Conservation (phyloP, 2,113 vertebrate species). For the Edolisoma coerulescens region DNA sequence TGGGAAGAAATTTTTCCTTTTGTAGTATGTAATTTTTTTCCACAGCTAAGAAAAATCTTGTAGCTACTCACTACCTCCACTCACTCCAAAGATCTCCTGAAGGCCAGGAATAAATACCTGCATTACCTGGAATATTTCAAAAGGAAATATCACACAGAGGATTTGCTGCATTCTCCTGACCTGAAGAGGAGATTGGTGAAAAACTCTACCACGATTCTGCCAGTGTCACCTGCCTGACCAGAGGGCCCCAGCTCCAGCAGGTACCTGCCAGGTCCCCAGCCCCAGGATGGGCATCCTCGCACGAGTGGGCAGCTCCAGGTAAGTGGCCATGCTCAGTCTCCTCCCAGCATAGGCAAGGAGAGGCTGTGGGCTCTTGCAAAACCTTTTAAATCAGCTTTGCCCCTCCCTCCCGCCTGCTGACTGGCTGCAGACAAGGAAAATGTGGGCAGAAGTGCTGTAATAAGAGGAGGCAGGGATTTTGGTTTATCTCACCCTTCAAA, state of each 20-base stretch:
- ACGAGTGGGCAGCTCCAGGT: not conserved
- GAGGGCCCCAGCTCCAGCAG: not conserved
- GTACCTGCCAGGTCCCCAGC: constrained; percentile 22
- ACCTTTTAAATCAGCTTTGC: not conserved
- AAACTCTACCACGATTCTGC: fast-evolving
- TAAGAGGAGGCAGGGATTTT: not conserved
- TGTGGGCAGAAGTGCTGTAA: fast-evolving
- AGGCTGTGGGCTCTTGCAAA: not conserved
- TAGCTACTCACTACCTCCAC: not conserved
- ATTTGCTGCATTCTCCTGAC: not conserved
- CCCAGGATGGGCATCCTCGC: not conserved
- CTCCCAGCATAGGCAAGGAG: not conserved
- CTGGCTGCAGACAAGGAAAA: not conserved
- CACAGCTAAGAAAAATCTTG: not conserved
- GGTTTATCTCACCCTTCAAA: not conserved
- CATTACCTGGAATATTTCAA: not conserved
- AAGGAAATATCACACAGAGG: fast-evolving
- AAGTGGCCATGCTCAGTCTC: not conserved
- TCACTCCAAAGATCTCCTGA: not conserved
- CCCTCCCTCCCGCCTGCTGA: not conserved
- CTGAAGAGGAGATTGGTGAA: not conserved
- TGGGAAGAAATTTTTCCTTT: not conserved
- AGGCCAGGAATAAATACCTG: not conserved
- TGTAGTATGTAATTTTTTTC: not conserved
- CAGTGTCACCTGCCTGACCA: not conserved